Base-by-base conservation (phyloP, 2,113 vertebrate species). In the Bambusicola thoracicus region DNA sequence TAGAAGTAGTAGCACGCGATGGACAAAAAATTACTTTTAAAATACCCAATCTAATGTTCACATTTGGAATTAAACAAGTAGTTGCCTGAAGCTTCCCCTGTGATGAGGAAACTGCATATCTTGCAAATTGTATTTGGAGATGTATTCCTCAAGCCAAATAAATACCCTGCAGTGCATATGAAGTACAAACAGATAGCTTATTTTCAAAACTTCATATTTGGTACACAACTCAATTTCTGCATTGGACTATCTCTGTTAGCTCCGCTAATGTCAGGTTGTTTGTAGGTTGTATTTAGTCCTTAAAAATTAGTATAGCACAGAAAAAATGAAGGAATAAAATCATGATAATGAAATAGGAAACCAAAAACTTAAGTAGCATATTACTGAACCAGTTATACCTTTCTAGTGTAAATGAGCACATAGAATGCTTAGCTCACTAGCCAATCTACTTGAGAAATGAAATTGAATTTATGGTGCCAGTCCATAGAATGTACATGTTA, bases 21-120 rank as follows among this genome's bases (percentile, higher is more conserved):
- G 84, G 74, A 79, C 81, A 96, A 85, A 96, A 97, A 97, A 96
- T 16, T 7, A 80, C 80, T 97, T 95, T 96, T 80, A 95, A 96
- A 96, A 89, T 91, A 95, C 79, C 78, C 92, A 94, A 95, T 83
- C 69, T 89, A 96, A 95, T 90, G 84, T 74, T 89, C 85, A 78
- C n/a, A 55, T 96, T 97, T 95, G 83, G 94, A 96, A 86, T 95
- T 94, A 94, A 94, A 92, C 43, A 91, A 90, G 81, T 62, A 92
- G 94, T 72, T 89, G 69, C 89, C 74, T 65, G 84, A 93, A 97
- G 70, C 44, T 56, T 96, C 73, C 59, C 27, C 86, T 80, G 44
- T 95, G 96, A 96, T 94, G 80, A 89, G 93, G 58, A 95, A 97
- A 95, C 41, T 92, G 84, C 81, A 61, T 87, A 48, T 90, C 83